phyloP scores from a whole-genome alignment of 2,797 vertebrate species.

The Spinus olivaceus region DNA sequence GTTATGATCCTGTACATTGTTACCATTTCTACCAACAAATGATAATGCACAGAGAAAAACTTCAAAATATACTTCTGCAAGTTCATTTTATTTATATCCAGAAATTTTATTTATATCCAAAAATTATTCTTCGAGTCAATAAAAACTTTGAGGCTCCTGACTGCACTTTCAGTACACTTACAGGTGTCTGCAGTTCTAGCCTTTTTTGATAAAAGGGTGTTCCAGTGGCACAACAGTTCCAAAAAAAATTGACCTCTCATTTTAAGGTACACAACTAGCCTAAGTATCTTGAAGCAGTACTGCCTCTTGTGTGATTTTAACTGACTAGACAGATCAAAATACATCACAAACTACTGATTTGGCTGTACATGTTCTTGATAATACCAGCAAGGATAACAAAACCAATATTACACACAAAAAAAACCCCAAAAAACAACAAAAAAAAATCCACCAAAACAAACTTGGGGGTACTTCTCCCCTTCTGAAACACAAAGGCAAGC shows the following conservation, averaged over 20 bases:
- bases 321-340: background rate
- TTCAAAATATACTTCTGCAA: background rate
- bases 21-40: background rate
- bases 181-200: background rate
- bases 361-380: background rate
- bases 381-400: background rate
- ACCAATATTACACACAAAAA: background rate
- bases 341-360: background rate
- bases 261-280: background rate
- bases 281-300: background rate
- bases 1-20: background rate
- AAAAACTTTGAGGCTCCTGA: background rate
- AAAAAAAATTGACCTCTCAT: background rate
- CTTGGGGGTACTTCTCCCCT: background rate
- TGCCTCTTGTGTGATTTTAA: background rate
- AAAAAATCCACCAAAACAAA: background rate
- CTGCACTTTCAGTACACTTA: background rate
- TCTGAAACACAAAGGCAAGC: background rate
- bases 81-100: background rate
- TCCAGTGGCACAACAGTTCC: background rate
- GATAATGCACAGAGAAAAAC: background rate
- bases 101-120: background rate
- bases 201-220: background rate
- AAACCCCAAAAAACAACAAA: background rate
- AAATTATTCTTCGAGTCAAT: background rate